phyloP scores from a whole-genome alignment of 1,140 invertebrate genomes.

The Brachionus asplanchnoidis region DNA sequence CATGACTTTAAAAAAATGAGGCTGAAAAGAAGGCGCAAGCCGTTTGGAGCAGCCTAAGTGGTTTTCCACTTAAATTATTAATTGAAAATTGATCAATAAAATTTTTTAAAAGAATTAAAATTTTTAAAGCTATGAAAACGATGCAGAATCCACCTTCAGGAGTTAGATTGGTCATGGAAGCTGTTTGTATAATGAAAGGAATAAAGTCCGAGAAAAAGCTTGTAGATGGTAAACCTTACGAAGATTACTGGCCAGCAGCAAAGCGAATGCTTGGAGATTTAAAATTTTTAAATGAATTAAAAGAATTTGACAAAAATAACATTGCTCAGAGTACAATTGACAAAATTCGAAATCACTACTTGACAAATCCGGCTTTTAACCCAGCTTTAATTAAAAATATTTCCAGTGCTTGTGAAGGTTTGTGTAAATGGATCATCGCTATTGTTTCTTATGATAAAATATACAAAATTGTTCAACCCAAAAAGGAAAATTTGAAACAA shows the following conservation, averaged over 20 bases:
- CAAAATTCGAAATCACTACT: conserved; percentile 53
- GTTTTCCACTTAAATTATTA: too few relatives aligned
- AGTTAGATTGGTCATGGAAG: conserved; percentile 57
- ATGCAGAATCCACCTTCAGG: conserved; percentile 54
- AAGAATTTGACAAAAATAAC: conserved; percentile 67
- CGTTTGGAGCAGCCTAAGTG: too few relatives aligned
- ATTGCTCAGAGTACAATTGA: conserved; percentile 61
- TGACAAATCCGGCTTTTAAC: conserved; percentile 55
- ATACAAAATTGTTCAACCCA: conserved; percentile 55
- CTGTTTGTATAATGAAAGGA: conserved; percentile 56
- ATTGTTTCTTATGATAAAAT: conserved; percentile 56
- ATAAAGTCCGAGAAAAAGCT: conserved; percentile 53
- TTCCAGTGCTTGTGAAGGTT: conserved; percentile 57
- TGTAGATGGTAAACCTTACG: conserved; percentile 51
- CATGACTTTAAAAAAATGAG: too few relatives aligned
- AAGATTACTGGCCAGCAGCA: conserved; percentile 55
- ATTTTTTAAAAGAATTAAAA: conserved; percentile 49
- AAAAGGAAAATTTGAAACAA: conserved; percentile 49
- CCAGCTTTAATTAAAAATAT: conserved; percentile 55
- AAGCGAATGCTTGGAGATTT: conserved; percentile 41
- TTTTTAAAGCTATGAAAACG: conserved; percentile 47
- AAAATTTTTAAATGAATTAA: conserved; percentile 54
- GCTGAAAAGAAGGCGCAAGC: too few relatives aligned
- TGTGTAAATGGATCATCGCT: conserved; percentile 57
- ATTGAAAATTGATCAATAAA: conserved; percentile 73